Base-by-base conservation (phyloP, 2,888 invertebrate species). In the Diadromus collaris region DNA sequence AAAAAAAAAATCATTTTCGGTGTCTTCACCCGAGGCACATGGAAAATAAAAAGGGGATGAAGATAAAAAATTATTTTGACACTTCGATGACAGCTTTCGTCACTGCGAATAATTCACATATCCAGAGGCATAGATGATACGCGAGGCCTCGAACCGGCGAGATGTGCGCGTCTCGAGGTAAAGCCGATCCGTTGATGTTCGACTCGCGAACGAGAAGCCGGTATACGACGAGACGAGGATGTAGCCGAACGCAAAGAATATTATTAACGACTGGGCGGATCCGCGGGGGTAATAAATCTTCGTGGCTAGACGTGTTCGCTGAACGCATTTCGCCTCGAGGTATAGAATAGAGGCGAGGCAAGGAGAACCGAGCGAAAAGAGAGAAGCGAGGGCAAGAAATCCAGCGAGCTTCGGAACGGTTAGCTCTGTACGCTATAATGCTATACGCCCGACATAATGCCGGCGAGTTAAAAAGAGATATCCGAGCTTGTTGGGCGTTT, bases 181-280 rank as follows among this genome's bases (percentile, higher is more conserved):
- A 24, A 44, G 32, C 41, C 41, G 44, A 41, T 27, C 21, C 19
- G 68, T 44, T 58, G 56, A 68, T 56, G 68, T 69, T 72, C 68
- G 79, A 76, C 64, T 58, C 44, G 21, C 29, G 67, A 56, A 76
- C 48, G 60, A 76, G 46, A 54, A 69, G 69, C 44, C 69, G 72
- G 67, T 58, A 67, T 58, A 69, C 41, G 32, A 73, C 46, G n/a
- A 58, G 41, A 65, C 51, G 34, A 41, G 41, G 46, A 72, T 56
- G 69, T 76, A 75, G 67, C 71, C 13, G 13, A 46, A 64, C 58
- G 76, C 63, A 70, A 79, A 76, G 79, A 76, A 79, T 79, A 79
- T 79, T 76, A 79, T 79, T 79, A 79, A 79, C 79, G 79, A 79
- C 79, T 73, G 76, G 72, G 76, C 65, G 79, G 69, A 79, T 79